Conservation (phyloP, 2,113 vertebrate genomes). For the Ginglymostoma cirratum region DNA sequence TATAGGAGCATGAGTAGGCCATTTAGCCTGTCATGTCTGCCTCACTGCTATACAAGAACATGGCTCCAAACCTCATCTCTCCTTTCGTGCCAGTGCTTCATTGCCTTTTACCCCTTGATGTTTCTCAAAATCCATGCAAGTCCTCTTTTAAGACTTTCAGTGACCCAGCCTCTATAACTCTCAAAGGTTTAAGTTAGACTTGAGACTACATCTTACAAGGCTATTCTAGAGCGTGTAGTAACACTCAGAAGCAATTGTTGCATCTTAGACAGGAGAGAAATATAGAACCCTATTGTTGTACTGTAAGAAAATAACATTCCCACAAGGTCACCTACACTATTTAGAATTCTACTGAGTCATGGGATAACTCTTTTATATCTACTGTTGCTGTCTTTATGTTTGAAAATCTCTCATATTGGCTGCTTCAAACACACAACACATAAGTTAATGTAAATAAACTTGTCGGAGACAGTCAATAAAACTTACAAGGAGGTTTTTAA, state of each 20-base stretch:
- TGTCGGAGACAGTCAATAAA: background rate
- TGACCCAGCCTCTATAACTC: too few species aligned
- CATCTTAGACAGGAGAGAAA: background rate
- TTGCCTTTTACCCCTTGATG: too few species aligned
- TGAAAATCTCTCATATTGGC: slow-evolving; percentile 22
- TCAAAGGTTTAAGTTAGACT: background rate
- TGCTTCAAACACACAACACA: background rate
- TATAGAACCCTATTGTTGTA: background rate
- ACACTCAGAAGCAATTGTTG: background rate
- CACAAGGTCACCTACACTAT: background rate
- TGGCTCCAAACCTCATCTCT: too few species aligned
- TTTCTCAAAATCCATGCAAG: too few species aligned
- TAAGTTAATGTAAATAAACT: slow-evolving; percentile 7
- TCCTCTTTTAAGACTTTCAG: too few species aligned
- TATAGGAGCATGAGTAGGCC: too few species aligned
- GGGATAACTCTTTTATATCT: background rate
- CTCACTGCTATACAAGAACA: too few species aligned
- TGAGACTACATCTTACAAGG: background rate
- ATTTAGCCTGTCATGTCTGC: too few species aligned
- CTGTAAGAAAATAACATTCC: slow-evolving; percentile 15
- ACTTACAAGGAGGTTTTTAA: background rate
- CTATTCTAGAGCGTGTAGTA: background rate
- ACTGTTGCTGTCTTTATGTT: too few species aligned
- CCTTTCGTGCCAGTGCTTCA: too few species aligned
- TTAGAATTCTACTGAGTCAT: background rate